Base-by-base conservation (phyloP, 2,113 vertebrate species). In the Vanacampus margaritifer region DNA sequence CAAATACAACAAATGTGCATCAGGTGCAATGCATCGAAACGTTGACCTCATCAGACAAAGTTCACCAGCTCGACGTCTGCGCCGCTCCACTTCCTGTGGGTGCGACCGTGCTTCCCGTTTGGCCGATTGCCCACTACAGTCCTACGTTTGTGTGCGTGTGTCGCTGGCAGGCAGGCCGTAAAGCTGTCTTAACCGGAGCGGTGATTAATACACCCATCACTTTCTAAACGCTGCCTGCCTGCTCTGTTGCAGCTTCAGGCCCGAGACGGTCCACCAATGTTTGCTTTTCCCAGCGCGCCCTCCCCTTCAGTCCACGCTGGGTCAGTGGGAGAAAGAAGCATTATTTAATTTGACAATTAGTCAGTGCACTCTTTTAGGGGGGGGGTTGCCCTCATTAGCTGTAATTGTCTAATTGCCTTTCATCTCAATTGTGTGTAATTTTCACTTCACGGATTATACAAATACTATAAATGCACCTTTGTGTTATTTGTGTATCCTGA, bases 331-430 rank as follows among this genome's bases (percentile, higher is more conserved):
- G 85, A 89, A 88, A 91, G 87, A 83, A 84, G 88, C 87, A 82
- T 90, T 92, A 86, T 91, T 91, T 92, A 92, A 92, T 92, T 91
- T 90, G 88, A 92, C 92, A 92, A 93, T 92, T 92, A 92, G 89
- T 84, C 88, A 68, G 82, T 62, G 72, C 84, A 85, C 86, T 87
- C 85, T 84, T 89, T 80, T 86, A 89, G 87, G 88, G 87, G 91
- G 91, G 91, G 89, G 86, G 92, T 91, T 89, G 91, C 82, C 84
- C 87, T 91, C 89, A 92, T 93, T 92, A 91, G 89, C 81, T 82
- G 79, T 93, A 91, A 93, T 93, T 92, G 86, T 90, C 80, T 91
- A 92, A 91, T 88, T 91, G 89, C 80, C 87, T 90, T 91, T 91
- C 88, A 90, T 90, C 88, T 87, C 86, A 92, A 92, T 90, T 78